These are phyloP conservation scores for Troilus luridus DNA, from an alignment of 2,888 invertebrate species.

Conservation along the genomic window DNA sequence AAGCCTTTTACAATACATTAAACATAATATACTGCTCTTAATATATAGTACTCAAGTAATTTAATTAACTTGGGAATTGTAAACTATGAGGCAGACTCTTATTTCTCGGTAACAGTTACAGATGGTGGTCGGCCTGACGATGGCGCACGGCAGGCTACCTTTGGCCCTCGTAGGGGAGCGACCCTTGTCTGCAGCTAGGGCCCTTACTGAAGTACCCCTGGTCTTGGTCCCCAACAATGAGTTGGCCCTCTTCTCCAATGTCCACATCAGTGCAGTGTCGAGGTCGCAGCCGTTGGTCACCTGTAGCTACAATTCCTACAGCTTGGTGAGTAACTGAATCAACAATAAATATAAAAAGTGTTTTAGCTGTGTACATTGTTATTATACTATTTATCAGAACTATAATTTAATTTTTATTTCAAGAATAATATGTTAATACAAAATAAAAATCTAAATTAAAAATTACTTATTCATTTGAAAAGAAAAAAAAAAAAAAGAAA, in stretches of 20 bases:
- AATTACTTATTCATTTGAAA: too few relatives aligned
- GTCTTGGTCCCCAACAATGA: slow-evolving; percentile 64
- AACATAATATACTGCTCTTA: too few relatives aligned
- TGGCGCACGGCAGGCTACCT: slow-evolving; percentile 58
- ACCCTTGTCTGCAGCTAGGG: slow-evolving; percentile 64
- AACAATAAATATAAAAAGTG: too few relatives aligned
- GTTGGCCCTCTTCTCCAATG: slow-evolving; percentile 68
- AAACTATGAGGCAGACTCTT: not conserved
- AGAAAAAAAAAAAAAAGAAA: too few relatives aligned
- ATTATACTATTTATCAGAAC: too few relatives aligned
- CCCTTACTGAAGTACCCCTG: slow-evolving; percentile 64
- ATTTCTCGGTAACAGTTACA: not conserved
- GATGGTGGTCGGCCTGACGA: not conserved
- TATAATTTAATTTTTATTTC: too few relatives aligned
- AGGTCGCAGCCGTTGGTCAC: slow-evolving; percentile 69
- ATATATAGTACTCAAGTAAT: not conserved
- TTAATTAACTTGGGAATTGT: not conserved
- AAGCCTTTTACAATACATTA: too few relatives aligned
- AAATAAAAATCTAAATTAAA: too few relatives aligned
- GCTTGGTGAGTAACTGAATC: slow-evolving; percentile 52
- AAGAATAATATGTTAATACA: too few relatives aligned
- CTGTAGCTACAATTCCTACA: slow-evolving; percentile 67
- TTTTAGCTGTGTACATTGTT: too few relatives aligned
- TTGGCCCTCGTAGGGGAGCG: slow-evolving; percentile 65
- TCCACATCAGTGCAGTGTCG: slow-evolving; percentile 69